These are phyloP conservation scores for Notodonta dromedarius DNA, from an alignment of 2,888 invertebrate species.

Conservation along the genomic window DNA sequence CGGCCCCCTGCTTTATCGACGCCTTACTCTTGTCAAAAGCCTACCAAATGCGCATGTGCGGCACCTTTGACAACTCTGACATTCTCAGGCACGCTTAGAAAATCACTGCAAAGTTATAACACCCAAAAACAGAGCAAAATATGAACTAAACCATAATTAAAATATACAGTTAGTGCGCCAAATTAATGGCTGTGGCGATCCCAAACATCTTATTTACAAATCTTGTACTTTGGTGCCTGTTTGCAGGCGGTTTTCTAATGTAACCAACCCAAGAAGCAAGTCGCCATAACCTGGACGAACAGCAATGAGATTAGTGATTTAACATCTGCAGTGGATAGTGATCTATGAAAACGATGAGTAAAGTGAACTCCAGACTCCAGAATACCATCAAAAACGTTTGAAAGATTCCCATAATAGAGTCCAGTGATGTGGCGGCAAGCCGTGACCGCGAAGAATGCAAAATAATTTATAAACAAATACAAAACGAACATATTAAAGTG, in stretches of 20 bases:
- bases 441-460: conserved; percentile 24
- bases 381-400: conserved; percentile 29
- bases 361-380: conserved; percentile 35
- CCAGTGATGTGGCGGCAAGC: conserved; percentile 28
- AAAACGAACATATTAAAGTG: conserved; percentile 33
- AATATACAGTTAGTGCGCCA: conserved; percentile 21
- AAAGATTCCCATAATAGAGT: conserved; percentile 21
- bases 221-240: conserved; percentile 34
- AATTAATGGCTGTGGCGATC: conserved; percentile 19
- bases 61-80: conserved; percentile 66
- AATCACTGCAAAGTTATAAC: conserved; percentile 62
- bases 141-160: conserved; percentile 31
- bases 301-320: conserved; percentile 54
- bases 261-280: conserved; percentile 52
- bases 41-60: conserved; percentile 63
- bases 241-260: conserved; percentile 45
- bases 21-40: conserved; percentile 58
- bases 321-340: conserved; percentile 39
- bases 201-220: conserved; percentile 20
- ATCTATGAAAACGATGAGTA: conserved; percentile 38
- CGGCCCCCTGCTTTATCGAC: conserved; percentile 70
- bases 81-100: conserved; percentile 67
- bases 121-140: conserved; percentile 56
- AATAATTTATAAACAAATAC: conserved; percentile 38
- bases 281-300: conserved; percentile 63